phyloP scores from a whole-genome alignment of 2,797 vertebrate species.

The Oryzias sinensis region DNA sequence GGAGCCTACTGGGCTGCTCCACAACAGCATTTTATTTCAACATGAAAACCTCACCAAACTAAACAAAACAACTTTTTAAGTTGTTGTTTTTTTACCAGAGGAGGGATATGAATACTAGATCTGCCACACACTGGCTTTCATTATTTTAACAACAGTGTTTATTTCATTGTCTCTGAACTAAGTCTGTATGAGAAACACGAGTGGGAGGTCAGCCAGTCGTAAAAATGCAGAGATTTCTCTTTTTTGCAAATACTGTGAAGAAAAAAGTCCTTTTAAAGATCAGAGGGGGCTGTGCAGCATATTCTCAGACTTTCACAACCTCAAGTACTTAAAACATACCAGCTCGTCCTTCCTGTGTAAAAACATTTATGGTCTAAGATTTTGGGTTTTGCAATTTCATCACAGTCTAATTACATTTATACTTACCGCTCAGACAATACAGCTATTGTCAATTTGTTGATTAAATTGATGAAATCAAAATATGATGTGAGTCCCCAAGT shows the following conservation, averaged over 20 bases:
- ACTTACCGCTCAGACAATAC: conserved; percentile 42
- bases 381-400: conserved; percentile 37
- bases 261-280: conserved; percentile 5
- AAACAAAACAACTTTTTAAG: conserved; percentile 53
- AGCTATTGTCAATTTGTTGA: not conserved
- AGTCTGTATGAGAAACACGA: conserved; percentile 32
- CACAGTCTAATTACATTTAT: conserved; percentile 45
- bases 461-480: not conserved
- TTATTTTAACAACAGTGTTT: conserved; percentile 74
- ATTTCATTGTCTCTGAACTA: conserved; percentile 60
- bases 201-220: conserved; percentile 40
- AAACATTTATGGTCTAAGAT: conserved; percentile 43
- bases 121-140: conserved; percentile 60
- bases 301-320: not conserved
- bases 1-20: conserved; percentile 62
- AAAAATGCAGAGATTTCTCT: conserved; percentile 40
- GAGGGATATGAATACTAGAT: conserved; percentile 41
- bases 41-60: conserved; percentile 49
- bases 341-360: conserved; percentile 13
- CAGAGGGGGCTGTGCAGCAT: not conserved
- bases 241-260: conserved; percentile 28
- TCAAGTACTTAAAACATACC: conserved; percentile 9
- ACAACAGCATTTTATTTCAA: conserved; percentile 52
- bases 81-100: conserved; percentile 53
- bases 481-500: conserved; percentile 9